Evolutionary conservation across 2,113 vertebrate genomes (phyloP), one percentile per base, ranked within the genome.

Genomic region (Pseudorectes ferrugineus): DNA sequence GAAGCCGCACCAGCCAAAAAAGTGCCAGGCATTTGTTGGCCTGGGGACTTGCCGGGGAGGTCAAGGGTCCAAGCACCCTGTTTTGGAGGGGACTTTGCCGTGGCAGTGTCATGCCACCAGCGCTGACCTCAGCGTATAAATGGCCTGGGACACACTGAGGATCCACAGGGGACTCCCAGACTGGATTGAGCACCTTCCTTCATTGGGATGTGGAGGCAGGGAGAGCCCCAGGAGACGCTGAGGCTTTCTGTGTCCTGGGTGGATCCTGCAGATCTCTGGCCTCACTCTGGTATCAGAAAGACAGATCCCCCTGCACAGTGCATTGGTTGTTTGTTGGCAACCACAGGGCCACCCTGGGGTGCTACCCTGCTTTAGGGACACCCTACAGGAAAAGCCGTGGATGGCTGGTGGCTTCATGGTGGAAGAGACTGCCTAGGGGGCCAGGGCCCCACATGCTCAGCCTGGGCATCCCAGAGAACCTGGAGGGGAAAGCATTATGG

Each of bases 391-490:
- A 79, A 75, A 48, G 31, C 4, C 29, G 49, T 1, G 2, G 15
- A 12, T 25, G 25, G 14, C 11, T 82, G 20, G 7, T 55, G 45
- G 19, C 20, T 67, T 94, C 18, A 7, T 24, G 62, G 48, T 33
- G 15, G 12, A 84, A 49, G 2, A 74, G 42, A n/a, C 10, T 15
- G n/a, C 3, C 5, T 24, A 16, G 5, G 4, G 19, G n/a, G 9
- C 33, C 0, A 0, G 23, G 19, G 68, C 4, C 18, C 16, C 23
- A 49, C 2, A 8, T 17, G 31, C 18, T 45, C 1, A 1, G 6
- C 24, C 19, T 61, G 8, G 11, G 21, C 1, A 3, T 48, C 5
- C 26, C 5, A 4, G 11, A 51, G 40, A 33, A 63, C 35, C 4
- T 29, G 20, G 29, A 71, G 10, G 4, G 12, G 18, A 88, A 82